Evolutionary conservation across 2,113 vertebrate species (phyloP), one percentile per base, ranked within the genome.

Genomic region (Cephalopterus ornatus): DNA sequence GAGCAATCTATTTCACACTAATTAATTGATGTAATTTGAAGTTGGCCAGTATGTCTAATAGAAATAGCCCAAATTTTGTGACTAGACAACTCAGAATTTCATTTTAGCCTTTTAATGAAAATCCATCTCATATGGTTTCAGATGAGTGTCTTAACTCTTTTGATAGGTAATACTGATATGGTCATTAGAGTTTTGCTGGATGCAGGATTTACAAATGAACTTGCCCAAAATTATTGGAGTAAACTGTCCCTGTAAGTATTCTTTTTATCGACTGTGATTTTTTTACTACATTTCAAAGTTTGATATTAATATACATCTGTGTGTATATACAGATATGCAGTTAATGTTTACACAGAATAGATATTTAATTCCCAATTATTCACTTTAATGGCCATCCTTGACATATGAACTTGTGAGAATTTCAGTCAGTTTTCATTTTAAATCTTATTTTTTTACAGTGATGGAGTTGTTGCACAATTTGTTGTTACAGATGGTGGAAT

Each of bases 401-500:
- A 59, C 14, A 37, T 14, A 41, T 22, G 12, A 67, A 72, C 22
- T 75, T 55, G 7, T 56, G 21, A 82, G 28, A 72, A 49, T 81
- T 92, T 46, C 10, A 41, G 7, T 71, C 30, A 18, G 11, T 78
- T 87, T 89, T 86, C 7, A 91, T 82, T 70, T 75, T 65, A 75
- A 70, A 35, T 77, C 68, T 91, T 95, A 8, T 95, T 76, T 97
- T 95, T 47, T 95, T 96, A 47, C 96, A 99, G 99, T 39, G 97
- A 98, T 56, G 99, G 99, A 95, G 98, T 99, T 73, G 97, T 98
- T 89, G 99, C 99, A 67, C 98, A 98, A 61, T 99, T 99, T 97
- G 99, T 99, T 70, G 98, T 99, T 91, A 99, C 99, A 46, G 99
- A 99, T 97, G 99, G 99, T 92, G 99, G 99, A 92, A 99, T 99